Percentiles rank a stretch among this genome's conserved stretches.
phyloP scores from a whole-genome alignment of 2,797 vertebrate genomes.

The Anabacerthia variegaticeps region DNA sequence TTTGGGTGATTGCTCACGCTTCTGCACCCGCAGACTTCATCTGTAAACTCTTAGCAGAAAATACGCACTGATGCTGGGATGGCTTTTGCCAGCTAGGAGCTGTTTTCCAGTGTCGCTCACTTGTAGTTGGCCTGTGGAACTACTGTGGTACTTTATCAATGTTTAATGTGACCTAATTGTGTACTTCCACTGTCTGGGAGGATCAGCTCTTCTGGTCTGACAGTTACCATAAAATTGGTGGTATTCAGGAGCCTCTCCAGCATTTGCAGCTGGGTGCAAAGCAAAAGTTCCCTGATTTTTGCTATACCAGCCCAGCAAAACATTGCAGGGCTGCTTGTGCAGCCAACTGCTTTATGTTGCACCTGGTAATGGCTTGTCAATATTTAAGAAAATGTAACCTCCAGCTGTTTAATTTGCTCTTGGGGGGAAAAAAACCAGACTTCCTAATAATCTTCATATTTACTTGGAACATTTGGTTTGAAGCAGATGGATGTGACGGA shows the following conservation, averaged over 20 bases:
- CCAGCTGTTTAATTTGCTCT: neutral
- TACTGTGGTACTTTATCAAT: neutral
- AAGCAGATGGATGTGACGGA: neutral
- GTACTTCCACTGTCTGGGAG: conserved; percentile 18
- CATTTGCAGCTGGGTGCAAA: neutral
- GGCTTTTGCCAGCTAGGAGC: neutral
- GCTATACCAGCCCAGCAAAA: neutral
- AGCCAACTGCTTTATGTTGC: neutral
- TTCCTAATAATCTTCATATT: neutral
- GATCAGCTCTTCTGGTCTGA: conserved; percentile 2
- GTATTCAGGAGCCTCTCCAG: neutral
- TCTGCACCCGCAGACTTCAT: neutral
- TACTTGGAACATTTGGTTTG: neutral
- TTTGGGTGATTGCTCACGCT: neutral
- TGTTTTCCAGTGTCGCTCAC: neutral
- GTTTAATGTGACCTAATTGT: conserved; percentile 39
- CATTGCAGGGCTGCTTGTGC: neutral
- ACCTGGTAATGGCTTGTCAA: neutral
- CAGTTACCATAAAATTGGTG: neutral
- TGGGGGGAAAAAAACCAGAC: fast-evolving
- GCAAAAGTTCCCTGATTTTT: neutral
- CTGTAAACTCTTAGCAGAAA: neutral
- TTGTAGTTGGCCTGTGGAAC: neutral
- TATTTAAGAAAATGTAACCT: neutral
- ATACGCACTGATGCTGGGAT: fast-evolving